Evolutionary conservation across 2,888 invertebrate genomes (phyloP).

Genomic region (Lasioglossum leucozonium): DNA sequence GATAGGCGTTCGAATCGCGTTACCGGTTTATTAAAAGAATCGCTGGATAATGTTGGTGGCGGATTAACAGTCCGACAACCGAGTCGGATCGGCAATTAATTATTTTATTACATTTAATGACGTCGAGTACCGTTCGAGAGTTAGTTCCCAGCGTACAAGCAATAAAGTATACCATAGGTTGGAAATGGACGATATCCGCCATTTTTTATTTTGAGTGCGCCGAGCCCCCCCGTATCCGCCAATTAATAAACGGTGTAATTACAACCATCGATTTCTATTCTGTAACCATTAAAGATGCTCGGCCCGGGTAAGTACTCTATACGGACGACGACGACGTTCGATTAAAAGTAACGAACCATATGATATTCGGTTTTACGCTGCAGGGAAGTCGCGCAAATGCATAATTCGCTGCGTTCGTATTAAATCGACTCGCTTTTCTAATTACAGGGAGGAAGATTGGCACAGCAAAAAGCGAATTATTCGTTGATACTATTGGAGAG

Average conservation of each 20-base stretch:
- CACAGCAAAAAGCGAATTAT: no score
- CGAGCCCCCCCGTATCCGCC: not conserved
- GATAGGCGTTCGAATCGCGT: not conserved
- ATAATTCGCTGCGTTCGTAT: no score
- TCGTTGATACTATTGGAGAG: no score
- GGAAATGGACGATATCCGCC: not conserved
- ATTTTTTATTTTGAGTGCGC: not conserved
- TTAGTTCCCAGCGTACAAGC: not conserved
- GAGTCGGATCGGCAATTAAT: not conserved
- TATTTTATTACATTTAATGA: not conserved
- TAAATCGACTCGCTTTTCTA: no score
- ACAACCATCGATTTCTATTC: not conserved
- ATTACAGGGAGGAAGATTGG: no score
- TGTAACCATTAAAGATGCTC: not conserved
- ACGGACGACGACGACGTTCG: no score
- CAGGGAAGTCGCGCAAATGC: no score
- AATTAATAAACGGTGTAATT: not conserved
- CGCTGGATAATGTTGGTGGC: not conserved
- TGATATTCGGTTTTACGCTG: no score
- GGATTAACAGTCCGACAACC: not conserved
- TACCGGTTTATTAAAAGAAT: not conserved
- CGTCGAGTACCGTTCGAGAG: not conserved
- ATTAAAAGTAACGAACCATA: no score
- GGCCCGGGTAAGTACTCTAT: no score
- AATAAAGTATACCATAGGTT: not conserved